Percentiles rank a stretch among this genome's conserved stretches.
Evolutionary conservation across 2,113 vertebrate genomes (phyloP).

Genomic region (Siniperca chuatsi): DNA sequence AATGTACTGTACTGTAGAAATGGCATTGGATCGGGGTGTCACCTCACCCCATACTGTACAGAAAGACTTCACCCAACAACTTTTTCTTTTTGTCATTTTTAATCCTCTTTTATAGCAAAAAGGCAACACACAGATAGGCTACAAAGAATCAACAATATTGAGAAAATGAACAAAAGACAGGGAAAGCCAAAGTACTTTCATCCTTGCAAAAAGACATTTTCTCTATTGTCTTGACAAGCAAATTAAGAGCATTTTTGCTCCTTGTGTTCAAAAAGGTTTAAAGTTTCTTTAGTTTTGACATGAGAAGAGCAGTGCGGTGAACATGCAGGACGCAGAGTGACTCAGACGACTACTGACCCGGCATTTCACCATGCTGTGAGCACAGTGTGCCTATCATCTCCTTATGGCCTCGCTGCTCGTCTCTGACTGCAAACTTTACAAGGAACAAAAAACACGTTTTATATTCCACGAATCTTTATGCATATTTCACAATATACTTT

Average conservation of each 20-base stretch:
- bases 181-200: conserved; percentile 74
- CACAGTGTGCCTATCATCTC: conserved; percentile 61
- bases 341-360: conserved; percentile 58
- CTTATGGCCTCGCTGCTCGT: conserved; percentile 71
- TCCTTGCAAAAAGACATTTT: conserved; percentile 75
- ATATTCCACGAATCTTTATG: conserved; percentile 85
- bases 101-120: conserved; percentile 83
- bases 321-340: conserved; percentile 82
- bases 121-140: conserved; percentile 85
- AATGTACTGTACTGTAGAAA: conserved; percentile 70
- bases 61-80: conserved; percentile 80
- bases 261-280: conserved; percentile 65
- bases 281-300: conserved; percentile 64
- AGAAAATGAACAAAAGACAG: conserved; percentile 77
- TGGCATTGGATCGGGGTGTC: conserved; percentile 51
- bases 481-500: conserved; percentile 91
- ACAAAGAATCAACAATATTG: conserved; percentile 85
- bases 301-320: conserved; percentile 78
- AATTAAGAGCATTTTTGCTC: conserved; percentile 68
- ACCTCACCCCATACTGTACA: conserved; percentile 72
- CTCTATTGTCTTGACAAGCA: conserved; percentile 72
- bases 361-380: conserved; percentile 46
- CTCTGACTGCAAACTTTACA: conserved; percentile 76
- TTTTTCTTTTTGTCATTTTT: conserved; percentile 78
- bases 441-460: conserved; percentile 73